Percentiles rank a stretch among this genome's conserved stretches.
Conservation (phyloP, 2,113 vertebrate genomes). For the Raja brachyura region DNA sequence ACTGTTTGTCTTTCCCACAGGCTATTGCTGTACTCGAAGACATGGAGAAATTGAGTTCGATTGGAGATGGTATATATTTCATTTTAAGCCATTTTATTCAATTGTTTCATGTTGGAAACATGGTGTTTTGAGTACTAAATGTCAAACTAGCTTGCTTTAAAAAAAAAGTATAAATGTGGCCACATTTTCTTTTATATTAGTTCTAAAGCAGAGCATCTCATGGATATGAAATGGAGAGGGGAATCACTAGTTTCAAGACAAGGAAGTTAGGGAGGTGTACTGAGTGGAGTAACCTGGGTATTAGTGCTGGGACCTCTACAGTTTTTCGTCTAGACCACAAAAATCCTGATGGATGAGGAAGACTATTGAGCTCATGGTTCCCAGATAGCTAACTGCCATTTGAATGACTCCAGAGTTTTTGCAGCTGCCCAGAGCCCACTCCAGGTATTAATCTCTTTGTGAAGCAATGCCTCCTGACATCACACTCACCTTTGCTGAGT, state of each 20-base stretch:
- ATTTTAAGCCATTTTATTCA: slow-evolving; percentile 19
- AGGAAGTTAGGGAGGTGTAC: neutral
- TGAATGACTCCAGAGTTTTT: slow-evolving; percentile 28
- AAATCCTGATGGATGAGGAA: neutral
- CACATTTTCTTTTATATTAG: neutral
- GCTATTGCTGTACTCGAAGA: slow-evolving; percentile 26
- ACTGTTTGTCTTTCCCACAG: slow-evolving; percentile 21
- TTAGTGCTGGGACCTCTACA: neutral
- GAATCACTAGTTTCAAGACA: neutral
- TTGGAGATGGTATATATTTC: slow-evolving; percentile 34
- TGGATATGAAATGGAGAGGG: neutral
- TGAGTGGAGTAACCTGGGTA: neutral
- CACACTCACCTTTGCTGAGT: neutral
- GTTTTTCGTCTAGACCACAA: neutral
- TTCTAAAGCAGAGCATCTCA: neutral
- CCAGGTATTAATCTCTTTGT: neutral
- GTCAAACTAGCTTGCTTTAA: neutral
- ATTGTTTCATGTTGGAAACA: neutral
- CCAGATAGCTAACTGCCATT: neutral
- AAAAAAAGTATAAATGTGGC: neutral
- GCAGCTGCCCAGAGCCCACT: neutral
- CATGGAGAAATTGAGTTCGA: slow-evolving; percentile 27
- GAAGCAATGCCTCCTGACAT: neutral
- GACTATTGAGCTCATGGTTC: neutral
- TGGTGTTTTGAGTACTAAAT: neutral